Evolutionary conservation across 2,113 vertebrate genomes (phyloP).

Genomic region (Antechinus stuartii): DNA sequence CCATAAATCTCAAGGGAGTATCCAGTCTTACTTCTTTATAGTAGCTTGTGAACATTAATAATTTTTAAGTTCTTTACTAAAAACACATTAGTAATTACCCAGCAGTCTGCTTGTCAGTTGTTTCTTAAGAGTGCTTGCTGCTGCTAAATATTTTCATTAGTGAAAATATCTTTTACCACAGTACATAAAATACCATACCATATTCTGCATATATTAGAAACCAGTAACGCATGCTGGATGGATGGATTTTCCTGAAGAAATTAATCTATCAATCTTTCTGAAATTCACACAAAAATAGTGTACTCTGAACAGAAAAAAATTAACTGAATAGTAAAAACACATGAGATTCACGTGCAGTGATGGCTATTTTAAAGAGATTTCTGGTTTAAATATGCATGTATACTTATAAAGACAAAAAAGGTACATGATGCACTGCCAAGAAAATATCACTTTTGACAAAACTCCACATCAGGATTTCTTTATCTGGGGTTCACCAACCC

Average conservation of each 20-base stretch:
- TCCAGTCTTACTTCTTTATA: constrained; percentile 61
- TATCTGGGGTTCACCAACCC: not conserved
- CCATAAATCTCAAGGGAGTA: constrained; percentile 62
- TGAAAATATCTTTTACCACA: constrained; percentile 74
- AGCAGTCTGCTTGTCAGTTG: constrained; percentile 71
- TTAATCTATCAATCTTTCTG: constrained; percentile 53
- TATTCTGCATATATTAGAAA: constrained; percentile 76
- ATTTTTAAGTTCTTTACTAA: constrained; percentile 78
- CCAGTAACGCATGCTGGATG: constrained; percentile 69
- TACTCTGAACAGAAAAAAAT: constrained; percentile 57
- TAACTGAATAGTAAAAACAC: constrained; percentile 59
- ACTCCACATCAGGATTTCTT: constrained; percentile 17
- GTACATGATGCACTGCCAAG: constrained; percentile 31
- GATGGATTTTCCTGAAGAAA: constrained; percentile 70
- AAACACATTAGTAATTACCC: constrained; percentile 72
- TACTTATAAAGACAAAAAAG: constrained; percentile 52
- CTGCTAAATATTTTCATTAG: constrained; percentile 78
- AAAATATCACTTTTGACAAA: constrained; percentile 69
- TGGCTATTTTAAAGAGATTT: not conserved
- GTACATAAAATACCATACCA: constrained; percentile 76
- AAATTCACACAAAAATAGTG: constrained; percentile 73
- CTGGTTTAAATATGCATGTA: not conserved
- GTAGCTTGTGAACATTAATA: constrained; percentile 69
- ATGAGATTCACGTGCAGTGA: constrained; percentile 15
- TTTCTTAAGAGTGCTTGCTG: constrained; percentile 77